Conservation (phyloP, 1,140 invertebrate genomes). For the Apis cerana region DNA sequence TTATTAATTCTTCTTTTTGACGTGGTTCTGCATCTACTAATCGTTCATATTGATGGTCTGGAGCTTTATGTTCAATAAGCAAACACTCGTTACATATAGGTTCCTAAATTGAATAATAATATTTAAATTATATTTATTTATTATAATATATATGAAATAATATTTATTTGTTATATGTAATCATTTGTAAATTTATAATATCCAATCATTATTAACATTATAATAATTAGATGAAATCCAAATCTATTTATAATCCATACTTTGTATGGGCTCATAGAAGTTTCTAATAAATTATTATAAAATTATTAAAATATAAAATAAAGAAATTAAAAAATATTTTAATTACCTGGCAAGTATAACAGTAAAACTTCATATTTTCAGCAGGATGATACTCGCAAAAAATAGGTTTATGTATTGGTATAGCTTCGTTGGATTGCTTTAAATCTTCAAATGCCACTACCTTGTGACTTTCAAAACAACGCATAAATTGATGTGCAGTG, state of each 20-base stretch:
- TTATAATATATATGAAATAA: no score
- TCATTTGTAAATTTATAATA: background rate
- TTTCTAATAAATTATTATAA: background rate
- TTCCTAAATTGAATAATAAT: constrained; percentile 74
- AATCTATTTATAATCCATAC: constrained; percentile 27
- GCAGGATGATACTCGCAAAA: constrained; percentile 88
- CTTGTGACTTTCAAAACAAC: constrained; percentile 95
- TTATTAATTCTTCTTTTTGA: constrained; percentile 88
- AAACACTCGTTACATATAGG: constrained; percentile 92
- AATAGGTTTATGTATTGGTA: constrained; percentile 91
- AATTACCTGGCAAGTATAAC: constrained; percentile 88
- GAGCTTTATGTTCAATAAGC: constrained; percentile 88
- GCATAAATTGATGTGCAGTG: constrained; percentile 96
- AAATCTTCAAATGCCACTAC: constrained; percentile 94
- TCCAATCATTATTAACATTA: background rate
- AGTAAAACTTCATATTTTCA: constrained; percentile 91
- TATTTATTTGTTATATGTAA: background rate
- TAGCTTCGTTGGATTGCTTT: constrained; percentile 87
- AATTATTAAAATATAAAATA: background rate
- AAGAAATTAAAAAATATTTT: background rate
- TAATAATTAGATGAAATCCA: background rate
- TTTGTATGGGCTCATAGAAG: background rate
- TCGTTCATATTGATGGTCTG: constrained; percentile 90
- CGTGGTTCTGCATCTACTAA: constrained; percentile 88
- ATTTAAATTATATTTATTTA: constrained; percentile 28